Base-by-base conservation (phyloP, 2,888 invertebrate species). In the Drosophila borborema region DNA sequence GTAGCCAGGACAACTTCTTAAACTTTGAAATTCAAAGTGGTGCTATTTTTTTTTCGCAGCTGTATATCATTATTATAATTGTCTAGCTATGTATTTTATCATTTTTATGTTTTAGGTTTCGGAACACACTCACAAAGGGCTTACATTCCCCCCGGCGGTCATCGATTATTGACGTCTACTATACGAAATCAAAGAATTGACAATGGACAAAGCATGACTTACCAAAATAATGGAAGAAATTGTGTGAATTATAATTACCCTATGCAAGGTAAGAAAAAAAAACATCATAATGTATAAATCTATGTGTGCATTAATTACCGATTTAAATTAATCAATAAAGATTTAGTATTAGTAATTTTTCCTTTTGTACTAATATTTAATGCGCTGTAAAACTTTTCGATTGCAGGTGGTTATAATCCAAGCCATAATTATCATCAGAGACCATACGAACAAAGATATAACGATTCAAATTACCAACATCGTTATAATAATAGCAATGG, bases 121-220 rank as follows among this genome's bases (percentile, higher is more conserved):
- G 95, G 94, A 23, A 95, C 94, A 8, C 94, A 95, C 2, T 94
- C 94, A 74, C 95, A 95, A 69, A 92, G 95, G 74, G 97, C 95
- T 16, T 94, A 94, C 34, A 92, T 98, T 72, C 96, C 95, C 65
- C 92, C 92, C 8, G 95, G 96, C 4, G 97, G 97, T 0, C 97
- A 96, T 89, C 94, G 97, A 79, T 96, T 96, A 95, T 86, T 97
- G 64, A 95, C 62, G 6, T 45, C 67, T 8, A 58, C 46, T 51
- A 67, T 77, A 14, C 31, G 72, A 49, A 23, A 20, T n/a, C 74
- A 56, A 45, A 62, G 59, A 48, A 60, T 49, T 16, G 64, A 72
- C 58, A 74, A 58, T 74, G 74, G 49, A 38, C 74, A 74, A 45
- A 55, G 46, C 3, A 31, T 45, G 41, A 95, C 16, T 14, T 68